Conservation (phyloP, 2,113 vertebrate genomes). For the Haliaeetus leucogaster region DNA sequence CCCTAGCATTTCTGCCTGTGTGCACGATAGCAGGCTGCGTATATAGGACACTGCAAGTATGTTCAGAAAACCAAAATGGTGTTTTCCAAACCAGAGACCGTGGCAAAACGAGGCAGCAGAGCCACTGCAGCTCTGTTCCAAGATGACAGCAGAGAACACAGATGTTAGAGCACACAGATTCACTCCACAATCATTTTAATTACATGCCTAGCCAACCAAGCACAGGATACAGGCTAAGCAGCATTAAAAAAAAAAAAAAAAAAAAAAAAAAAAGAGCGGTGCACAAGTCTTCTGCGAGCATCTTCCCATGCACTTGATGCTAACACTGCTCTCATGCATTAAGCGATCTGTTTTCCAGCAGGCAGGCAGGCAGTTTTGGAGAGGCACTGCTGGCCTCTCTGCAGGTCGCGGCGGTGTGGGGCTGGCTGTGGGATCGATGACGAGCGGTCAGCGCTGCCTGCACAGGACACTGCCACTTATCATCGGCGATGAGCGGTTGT, state of each 20-base stretch:
- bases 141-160: constrained; percentile 49
- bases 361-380: not conserved
- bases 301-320: not conserved
- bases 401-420: not conserved
- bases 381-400: not conserved
- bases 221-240: not conserved
- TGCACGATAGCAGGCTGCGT: not conserved
- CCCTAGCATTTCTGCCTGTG: not conserved
- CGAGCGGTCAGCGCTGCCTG: not conserved
- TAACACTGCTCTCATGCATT: not conserved
- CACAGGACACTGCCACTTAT: not conserved
- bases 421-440: not conserved
- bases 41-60: constrained; percentile 1
- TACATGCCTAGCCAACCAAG: not conserved
- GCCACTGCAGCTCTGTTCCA: constrained; percentile 56
- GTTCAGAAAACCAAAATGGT: constrained; percentile 55
- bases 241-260: not conserved
- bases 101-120: constrained; percentile 40
- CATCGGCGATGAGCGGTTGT: rapidly evolving
- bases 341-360: not conserved
- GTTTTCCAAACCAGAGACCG: constrained; percentile 25
- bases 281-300: not conserved
- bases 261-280: not conserved
- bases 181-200: constrained; percentile 27
- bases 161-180: constrained; percentile 4